A percentile compares a stretch with the other conserved stretches of the same genome.
phyloP scores from a whole-genome alignment of 2,113 vertebrate genomes.

The Phoenicopterus ruber region DNA sequence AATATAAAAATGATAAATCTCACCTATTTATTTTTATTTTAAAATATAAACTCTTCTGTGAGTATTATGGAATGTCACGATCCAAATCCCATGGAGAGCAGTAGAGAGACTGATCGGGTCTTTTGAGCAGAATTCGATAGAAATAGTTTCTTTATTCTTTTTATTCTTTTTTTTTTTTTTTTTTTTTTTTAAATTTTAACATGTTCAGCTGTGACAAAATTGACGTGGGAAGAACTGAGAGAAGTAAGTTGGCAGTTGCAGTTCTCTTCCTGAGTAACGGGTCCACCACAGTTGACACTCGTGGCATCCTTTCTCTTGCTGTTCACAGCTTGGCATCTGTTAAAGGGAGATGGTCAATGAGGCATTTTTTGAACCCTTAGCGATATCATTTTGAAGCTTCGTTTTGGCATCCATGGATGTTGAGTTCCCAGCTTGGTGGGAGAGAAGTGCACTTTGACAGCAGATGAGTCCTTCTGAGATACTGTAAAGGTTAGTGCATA shows the following conservation, averaged over 20 bases:
- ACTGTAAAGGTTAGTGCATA: not conserved
- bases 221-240: not conserved
- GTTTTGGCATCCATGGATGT: not conserved
- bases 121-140: not conserved
- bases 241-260: not conserved
- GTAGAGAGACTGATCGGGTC: not conserved
- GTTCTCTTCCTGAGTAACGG: not conserved
- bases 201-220: not conserved
- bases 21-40: not conserved
- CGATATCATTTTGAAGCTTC: accelerated
- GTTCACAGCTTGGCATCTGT: not conserved
- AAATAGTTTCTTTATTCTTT: not conserved
- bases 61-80: accelerated
- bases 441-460: not conserved
- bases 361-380: not conserved
- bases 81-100: not conserved
- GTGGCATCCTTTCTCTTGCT: not conserved
- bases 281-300: accelerated
- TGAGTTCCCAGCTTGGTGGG: not conserved
- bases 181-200: not conserved
- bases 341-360: not conserved
- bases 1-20: not conserved
- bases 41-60: not conserved
- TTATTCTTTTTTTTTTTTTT: not conserved
- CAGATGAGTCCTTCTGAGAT: not conserved